These are phyloP conservation scores for Bubalus kerabau DNA, from an alignment of 2,113 vertebrate species.

Conservation along the genomic window DNA sequence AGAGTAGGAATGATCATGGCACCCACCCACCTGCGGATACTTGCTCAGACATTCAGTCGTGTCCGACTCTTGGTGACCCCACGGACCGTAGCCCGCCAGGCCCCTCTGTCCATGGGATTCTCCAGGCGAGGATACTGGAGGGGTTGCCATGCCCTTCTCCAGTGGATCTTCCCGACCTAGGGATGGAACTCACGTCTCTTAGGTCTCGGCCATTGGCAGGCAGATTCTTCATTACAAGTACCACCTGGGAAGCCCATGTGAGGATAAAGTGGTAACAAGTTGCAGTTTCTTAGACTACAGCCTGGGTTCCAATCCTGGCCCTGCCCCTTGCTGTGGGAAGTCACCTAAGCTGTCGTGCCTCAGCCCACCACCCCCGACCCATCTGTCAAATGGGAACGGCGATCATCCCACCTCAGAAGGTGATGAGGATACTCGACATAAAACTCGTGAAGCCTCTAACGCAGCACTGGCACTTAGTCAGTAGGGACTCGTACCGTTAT, in stretches of 20 bases:
- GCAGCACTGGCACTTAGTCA: not conserved
- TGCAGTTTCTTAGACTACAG: not conserved
- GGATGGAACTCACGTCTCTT: not conserved
- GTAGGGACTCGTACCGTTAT: not conserved
- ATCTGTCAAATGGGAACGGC: not conserved
- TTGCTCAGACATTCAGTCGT: not conserved
- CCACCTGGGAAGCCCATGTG: not conserved
- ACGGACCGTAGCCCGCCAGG: accelerated
- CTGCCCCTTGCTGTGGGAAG: not conserved
- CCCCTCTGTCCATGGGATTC: not conserved
- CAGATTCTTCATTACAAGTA: not conserved
- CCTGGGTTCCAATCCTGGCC: not conserved
- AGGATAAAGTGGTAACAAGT: not conserved
- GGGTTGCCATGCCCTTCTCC: not conserved
- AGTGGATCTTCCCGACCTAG: not conserved
- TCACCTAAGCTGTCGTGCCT: not conserved
- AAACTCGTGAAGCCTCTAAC: not conserved
- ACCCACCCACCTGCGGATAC: not conserved
- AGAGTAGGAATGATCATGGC: too few relatives aligned
- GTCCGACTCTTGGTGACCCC: not conserved
- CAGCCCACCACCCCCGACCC: not conserved
- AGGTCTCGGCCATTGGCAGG: not conserved
- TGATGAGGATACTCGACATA: not conserved
- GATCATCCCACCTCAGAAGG: not conserved
- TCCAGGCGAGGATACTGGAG: not conserved